Conservation (phyloP, 2,113 vertebrate genomes). For the Mesitornis unicolor region DNA sequence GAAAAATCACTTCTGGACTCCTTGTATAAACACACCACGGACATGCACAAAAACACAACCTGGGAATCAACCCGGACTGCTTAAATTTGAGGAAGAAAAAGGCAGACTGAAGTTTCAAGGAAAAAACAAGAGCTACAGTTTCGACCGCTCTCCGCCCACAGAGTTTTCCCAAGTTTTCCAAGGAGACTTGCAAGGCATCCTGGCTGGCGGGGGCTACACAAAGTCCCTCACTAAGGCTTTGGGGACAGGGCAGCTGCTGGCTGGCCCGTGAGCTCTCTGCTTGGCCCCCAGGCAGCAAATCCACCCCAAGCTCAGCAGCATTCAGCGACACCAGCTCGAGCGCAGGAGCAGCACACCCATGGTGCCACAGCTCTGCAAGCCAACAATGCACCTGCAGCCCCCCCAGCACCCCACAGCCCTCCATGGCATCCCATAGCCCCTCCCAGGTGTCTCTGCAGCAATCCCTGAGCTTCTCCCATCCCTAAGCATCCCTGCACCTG, state of each 20-base stretch:
- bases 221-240: neutral
- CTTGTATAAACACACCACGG: neutral
- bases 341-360: neutral
- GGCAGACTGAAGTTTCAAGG: neutral
- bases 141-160: neutral
- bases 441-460: neutral
- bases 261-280: neutral
- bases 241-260: neutral
- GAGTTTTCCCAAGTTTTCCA: neutral
- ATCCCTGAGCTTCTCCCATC: rapidly evolving
- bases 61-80: neutral
- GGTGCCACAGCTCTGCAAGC: no score
- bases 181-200: neutral
- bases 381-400: neutral
- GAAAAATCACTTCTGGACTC: neutral
- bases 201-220: no score
- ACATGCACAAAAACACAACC: neutral
- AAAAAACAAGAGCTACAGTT: neutral
- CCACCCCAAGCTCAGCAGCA: neutral
- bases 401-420: neutral
- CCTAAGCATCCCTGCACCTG: rapidly evolving
- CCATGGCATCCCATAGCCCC: neutral
- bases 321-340: neutral
- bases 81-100: neutral
- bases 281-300: neutral